Base-by-base conservation (phyloP, 2,888 invertebrate species). In the Melanostoma mellinum region DNA sequence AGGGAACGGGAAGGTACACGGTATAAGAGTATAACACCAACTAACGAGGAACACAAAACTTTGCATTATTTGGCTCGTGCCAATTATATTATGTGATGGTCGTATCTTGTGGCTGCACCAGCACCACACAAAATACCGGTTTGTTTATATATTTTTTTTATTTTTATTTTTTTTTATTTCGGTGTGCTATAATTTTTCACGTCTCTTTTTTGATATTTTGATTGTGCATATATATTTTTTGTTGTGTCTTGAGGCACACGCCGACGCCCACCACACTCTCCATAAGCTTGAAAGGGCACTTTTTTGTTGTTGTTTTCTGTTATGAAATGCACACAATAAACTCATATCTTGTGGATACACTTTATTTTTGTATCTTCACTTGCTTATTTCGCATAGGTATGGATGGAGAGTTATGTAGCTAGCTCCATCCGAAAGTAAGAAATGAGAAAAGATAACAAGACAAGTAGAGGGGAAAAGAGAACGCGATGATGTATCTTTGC, bases 41-140 rank as follows among this genome's bases (percentile, higher is more conserved):
- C 84, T 84, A 79, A 79, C 84, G 74, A 79, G 79, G 53, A 67
- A 32, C 79, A 74, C 71, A 79, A 71, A 61, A 79, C 74, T 71
- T 67, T 69, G 69, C 79, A 84, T 79, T 74, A 78, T 77, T 84
- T 84, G 84, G 84, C 84, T 79, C 84, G 84, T 84, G 84, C 79
- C 84, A 84, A 84, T 79, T 84, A 79, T 84, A 52, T 76, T 63
- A 65, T 60, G 56, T 58, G 65, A 50, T 50, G 71, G 56, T 42
- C 9, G 65, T 56, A 60, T 67, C 67, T 75, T 50, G 67, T 50
- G 48, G 63, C 20, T 50, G 50, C 35, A 44, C 35, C 35, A 42
- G 40, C 48, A 36, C 30, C 58, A 32, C 48, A 72, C 52, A 63
- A 36, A 42, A 77, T 78, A 78, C 77, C 65, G 72, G 72, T 78